Evolutionary conservation across 2,888 invertebrate genomes (phyloP), one percentile per base, ranked within the genome.

Genomic region (Drosophila demipolita): DNA sequence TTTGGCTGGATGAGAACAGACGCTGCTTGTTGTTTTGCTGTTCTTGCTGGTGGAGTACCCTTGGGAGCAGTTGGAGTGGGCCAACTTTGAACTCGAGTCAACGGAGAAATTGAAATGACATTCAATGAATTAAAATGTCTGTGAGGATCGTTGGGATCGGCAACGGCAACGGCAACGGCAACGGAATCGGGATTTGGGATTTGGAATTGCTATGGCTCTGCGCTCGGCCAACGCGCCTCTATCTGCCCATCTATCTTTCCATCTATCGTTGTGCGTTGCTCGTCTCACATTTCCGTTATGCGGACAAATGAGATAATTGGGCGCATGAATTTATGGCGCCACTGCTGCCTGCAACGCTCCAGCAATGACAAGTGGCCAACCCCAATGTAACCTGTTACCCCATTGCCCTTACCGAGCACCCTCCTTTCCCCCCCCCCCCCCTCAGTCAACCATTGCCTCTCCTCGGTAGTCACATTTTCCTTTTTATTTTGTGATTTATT

Each of bases 261-360:
- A 36, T 50, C 65, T 69, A 64, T 76, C 74, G 70, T 40, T 54
- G 52, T 29, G 5, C 29, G 29, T 29, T 29, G 12, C 62, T 54
- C 40, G 73, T 71, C 86, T 85, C 81, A 70, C 73, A 75, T 86
- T 88, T 88, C 84, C 87, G 79, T 79, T 73, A 82, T 84, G 83
- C 77, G 73, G 84, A 90, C 91, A 91, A 91, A 90, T 91, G 83
- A 87, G 90, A 91, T 91, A 91, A 91, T 91, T 91, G 91, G 90
- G 76, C 65, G 68, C 82, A 75, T 78, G 80, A 81, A 91, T 91
- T 90, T 91, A 91, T 91, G 84, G 69, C 65, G 59, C 65, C 38
- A 38, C 66, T 53, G 60, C 7, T 54, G 12, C 49, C 62, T 69
- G 72, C 65, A 60, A 61, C 62, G 69, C 70, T 64, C 57, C 65